Percentiles rank a stretch among this genome's conserved stretches.
phyloP scores from a whole-genome alignment of 2,888 invertebrate genomes.

The Pterostichus niger region DNA sequence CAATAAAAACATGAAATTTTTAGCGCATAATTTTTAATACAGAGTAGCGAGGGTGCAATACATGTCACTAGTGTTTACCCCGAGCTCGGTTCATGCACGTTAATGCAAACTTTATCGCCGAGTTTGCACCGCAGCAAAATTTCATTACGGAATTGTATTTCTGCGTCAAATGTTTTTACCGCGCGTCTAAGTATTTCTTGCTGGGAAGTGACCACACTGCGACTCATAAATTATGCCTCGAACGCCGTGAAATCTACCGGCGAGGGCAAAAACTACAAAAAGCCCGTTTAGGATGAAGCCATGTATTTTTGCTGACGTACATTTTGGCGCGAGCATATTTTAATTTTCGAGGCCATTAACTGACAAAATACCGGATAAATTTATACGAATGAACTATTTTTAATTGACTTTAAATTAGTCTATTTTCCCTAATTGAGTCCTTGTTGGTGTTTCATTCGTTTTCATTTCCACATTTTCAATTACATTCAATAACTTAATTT shows the following conservation, averaged over 20 bases:
- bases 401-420: too few species aligned
- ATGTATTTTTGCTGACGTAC: conserved; percentile 27
- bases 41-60: conserved; percentile 17
- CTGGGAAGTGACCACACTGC: conserved; percentile 26
- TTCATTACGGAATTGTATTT: conserved; percentile 64
- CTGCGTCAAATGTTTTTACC: conserved; percentile 47
- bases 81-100: background rate
- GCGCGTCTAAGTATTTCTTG: conserved; percentile 31
- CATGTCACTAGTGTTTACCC: conserved; percentile 33
- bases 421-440: too few species aligned
- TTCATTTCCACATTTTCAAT: too few species aligned
- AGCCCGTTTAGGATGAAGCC: background rate
- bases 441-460: too few species aligned
- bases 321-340: conserved; percentile 21
- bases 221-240: conserved; percentile 25
- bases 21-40: conserved; percentile 42
- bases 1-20: conserved; percentile 41
- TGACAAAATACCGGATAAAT: conserved; percentile 1
- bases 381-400: too few species aligned
- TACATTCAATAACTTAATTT: too few species aligned
- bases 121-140: conserved; percentile 35
- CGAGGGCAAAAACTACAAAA: conserved; percentile 12
- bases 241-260: too few species aligned
- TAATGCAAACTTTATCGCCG: conserved; percentile 6
- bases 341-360: conserved; percentile 30